Evolutionary conservation across 2,797 vertebrate species (phyloP).

Genomic region (Gorsachius magnificus): DNA sequence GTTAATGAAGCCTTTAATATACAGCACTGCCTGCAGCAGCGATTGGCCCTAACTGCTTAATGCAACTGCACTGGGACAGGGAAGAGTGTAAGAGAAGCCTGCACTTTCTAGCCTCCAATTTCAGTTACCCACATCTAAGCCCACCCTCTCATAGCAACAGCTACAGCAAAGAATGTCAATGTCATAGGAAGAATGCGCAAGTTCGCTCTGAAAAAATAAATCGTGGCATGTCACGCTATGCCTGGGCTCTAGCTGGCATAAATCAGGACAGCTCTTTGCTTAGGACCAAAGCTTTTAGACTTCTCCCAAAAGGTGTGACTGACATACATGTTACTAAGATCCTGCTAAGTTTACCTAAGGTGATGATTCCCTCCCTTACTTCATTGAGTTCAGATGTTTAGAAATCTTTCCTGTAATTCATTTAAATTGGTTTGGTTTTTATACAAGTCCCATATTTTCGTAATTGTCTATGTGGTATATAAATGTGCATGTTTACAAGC

Average conservation of each 20-base stretch:
- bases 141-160: conserved; percentile 11
- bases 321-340: background rate
- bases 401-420: background rate
- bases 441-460: background rate
- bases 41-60: background rate
- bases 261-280: background rate
- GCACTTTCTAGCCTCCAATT: background rate
- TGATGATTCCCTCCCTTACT: background rate
- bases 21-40: conserved; percentile 9
- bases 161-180: conserved; percentile 13
- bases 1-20: conserved; percentile 38
- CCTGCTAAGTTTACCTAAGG: background rate
- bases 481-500: background rate
- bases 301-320: background rate
- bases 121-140: background rate
- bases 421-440: background rate
- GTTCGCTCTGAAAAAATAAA: conserved; percentile 36
- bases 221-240: background rate
- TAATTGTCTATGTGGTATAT: background rate
- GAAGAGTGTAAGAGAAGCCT: background rate
- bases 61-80: background rate
- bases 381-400: background rate
- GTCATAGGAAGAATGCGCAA: background rate
- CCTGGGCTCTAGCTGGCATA: background rate
- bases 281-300: background rate